These are phyloP conservation scores for Noctua janthina DNA, from an alignment of 2,888 invertebrate genomes.

Conservation along the genomic window DNA sequence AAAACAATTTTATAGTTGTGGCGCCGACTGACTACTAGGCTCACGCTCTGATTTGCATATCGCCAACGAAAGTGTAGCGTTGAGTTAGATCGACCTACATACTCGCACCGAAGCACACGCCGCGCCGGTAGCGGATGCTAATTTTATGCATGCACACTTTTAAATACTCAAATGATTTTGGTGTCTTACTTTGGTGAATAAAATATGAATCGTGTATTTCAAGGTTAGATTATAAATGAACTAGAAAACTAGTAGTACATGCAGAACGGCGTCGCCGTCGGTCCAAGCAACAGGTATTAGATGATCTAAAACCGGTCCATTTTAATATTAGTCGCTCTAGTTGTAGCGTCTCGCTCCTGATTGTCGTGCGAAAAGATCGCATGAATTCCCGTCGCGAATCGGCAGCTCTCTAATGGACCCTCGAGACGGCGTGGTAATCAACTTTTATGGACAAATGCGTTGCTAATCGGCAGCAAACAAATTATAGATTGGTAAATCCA, in stretches of 20 bases:
- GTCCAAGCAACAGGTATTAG: slow-evolving; percentile 70
- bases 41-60: slow-evolving; percentile 88
- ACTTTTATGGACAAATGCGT: slow-evolving; percentile 81
- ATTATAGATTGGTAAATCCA: slow-evolving; percentile 79
- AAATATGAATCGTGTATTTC: slow-evolving; percentile 63
- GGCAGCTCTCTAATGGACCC: slow-evolving; percentile 78
- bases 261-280: slow-evolving; percentile 70
- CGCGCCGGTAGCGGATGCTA: slow-evolving; percentile 50
- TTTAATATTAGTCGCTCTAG: slow-evolving; percentile 87
- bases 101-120: slow-evolving; percentile 54
- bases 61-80: slow-evolving; percentile 86
- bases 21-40: slow-evolving; percentile 71
- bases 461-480: slow-evolving; percentile 84
- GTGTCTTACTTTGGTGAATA: slow-evolving; percentile 40
- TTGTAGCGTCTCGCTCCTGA: slow-evolving; percentile 86
- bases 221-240: slow-evolving; percentile 70
- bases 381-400: slow-evolving; percentile 80
- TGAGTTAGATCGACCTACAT: slow-evolving; percentile 80
- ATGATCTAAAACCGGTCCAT: slow-evolving; percentile 81
- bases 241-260: slow-evolving; percentile 75
- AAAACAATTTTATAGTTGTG: slow-evolving; percentile 76
- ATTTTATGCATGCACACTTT: slow-evolving; percentile 48
- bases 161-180: slow-evolving; percentile 25
- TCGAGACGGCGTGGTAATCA: slow-evolving; percentile 81
- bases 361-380: slow-evolving; percentile 86